Conservation (phyloP, 2,888 invertebrate genomes). For the Hirtodrosophila trivittata region DNA sequence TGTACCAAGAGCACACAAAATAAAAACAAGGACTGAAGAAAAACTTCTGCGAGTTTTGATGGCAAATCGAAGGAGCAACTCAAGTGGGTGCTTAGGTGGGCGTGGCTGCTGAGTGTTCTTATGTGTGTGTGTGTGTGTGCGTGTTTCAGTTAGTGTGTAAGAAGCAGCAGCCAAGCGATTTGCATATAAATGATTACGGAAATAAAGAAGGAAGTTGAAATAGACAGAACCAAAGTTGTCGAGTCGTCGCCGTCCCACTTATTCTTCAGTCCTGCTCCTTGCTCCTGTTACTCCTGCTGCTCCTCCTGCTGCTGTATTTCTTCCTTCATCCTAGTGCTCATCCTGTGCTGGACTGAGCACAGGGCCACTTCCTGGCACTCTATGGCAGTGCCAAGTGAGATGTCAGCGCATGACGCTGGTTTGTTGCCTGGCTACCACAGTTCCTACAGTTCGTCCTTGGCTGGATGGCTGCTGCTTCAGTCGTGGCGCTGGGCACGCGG, state of each 20-base stretch:
- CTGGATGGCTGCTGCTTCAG: no score
- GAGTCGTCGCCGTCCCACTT: constrained; percentile 37
- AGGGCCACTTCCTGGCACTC: constrained; percentile 24
- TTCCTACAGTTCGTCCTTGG: constrained; percentile 17
- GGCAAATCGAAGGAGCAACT: constrained; percentile 68
- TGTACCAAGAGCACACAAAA: constrained; percentile 24
- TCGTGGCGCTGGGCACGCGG: constrained; percentile 6
- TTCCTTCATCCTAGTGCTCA: background rate
- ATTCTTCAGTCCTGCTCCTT: background rate
- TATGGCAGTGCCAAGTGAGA: constrained; percentile 59
- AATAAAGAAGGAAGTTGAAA: constrained; percentile 79
- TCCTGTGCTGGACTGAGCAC: constrained; percentile 2
- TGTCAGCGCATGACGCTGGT: constrained; percentile 51
- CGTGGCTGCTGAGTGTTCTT: constrained; percentile 36
- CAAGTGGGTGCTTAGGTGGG: constrained; percentile 37
- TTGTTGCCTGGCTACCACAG: constrained; percentile 18
- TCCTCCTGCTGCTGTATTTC: background rate
- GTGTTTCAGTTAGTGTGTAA: constrained; percentile 25
- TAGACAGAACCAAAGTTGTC: constrained; percentile 61
- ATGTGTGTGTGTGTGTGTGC: constrained; percentile 31
- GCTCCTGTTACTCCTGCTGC: background rate
- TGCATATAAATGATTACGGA: constrained; percentile 80
- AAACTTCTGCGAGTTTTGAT: constrained; percentile 61
- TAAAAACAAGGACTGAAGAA: constrained; percentile 38
- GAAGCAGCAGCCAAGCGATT: constrained; percentile 64